A percentile compares a stretch with the other conserved stretches of the same genome.
These are phyloP conservation scores for Platyrinchus mystaceus DNA, from an alignment of 2,797 vertebrate genomes.

Conservation along the genomic window DNA sequence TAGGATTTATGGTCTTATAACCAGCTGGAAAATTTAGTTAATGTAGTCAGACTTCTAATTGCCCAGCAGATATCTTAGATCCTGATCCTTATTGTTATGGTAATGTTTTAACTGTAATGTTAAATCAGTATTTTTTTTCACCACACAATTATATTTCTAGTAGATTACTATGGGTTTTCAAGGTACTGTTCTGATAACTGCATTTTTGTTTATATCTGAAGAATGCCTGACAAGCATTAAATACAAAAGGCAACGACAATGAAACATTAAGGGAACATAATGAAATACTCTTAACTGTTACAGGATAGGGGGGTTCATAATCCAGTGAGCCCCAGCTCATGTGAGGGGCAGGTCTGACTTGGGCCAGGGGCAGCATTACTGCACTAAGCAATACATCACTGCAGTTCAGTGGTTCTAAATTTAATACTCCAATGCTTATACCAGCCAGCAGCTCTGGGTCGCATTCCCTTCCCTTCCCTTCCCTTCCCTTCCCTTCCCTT, in stretches of 20 bases:
- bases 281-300: background rate
- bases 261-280: background rate
- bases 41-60: background rate
- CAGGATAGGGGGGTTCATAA: background rate
- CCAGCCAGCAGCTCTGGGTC: background rate
- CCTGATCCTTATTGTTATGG: background rate
- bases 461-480: too few relatives aligned
- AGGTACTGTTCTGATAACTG: background rate
- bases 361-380: background rate
- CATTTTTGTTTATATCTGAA: background rate
- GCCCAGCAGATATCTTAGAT: background rate
- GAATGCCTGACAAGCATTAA: background rate
- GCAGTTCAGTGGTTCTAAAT: background rate
- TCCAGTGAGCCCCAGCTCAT: background rate
- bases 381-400: background rate
- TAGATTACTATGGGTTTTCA: background rate
- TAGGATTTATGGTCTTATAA: background rate
- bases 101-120: slow-evolving; percentile 12
- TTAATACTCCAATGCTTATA: background rate
- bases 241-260: background rate
- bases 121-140: background rate
- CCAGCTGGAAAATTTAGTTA: background rate
- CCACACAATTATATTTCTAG: background rate
- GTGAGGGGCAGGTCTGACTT: background rate
- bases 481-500: too few relatives aligned